phyloP scores from a whole-genome alignment of 2,113 vertebrate species.

The Spilogale gracilis region DNA sequence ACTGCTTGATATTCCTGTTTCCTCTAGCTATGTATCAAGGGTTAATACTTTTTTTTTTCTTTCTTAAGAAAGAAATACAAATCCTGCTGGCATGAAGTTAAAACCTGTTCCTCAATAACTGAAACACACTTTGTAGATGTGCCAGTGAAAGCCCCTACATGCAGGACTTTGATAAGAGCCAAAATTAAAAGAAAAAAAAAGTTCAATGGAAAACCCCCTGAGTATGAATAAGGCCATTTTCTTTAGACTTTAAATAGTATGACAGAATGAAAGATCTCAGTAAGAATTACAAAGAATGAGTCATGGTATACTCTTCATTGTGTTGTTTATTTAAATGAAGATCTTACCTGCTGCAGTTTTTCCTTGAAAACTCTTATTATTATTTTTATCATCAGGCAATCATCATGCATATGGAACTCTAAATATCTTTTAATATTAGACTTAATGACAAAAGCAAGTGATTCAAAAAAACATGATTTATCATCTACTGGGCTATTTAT shows the following conservation, averaged over 20 bases:
- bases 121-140: neutral
- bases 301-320: neutral
- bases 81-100: neutral
- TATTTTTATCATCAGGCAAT: neutral
- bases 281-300: neutral
- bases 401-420: neutral
- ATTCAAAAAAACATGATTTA: neutral
- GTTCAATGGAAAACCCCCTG: neutral
- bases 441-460: neutral
- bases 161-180: neutral
- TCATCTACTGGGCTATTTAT: neutral
- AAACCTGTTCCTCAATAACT: neutral
- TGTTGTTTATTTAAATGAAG: neutral
- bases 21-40: neutral
- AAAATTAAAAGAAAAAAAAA: neutral
- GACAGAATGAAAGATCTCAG: neutral
- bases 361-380: neutral
- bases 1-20: neutral
- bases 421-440: neutral
- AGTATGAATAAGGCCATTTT: neutral
- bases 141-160: neutral
- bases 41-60: neutral
- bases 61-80: slow-evolving; percentile 27
- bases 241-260: neutral
- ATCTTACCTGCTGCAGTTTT: neutral